A percentile compares a stretch with the other conserved stretches of the same genome.
Conservation (phyloP, 2,888 invertebrate species). For the Blera fallax region DNA sequence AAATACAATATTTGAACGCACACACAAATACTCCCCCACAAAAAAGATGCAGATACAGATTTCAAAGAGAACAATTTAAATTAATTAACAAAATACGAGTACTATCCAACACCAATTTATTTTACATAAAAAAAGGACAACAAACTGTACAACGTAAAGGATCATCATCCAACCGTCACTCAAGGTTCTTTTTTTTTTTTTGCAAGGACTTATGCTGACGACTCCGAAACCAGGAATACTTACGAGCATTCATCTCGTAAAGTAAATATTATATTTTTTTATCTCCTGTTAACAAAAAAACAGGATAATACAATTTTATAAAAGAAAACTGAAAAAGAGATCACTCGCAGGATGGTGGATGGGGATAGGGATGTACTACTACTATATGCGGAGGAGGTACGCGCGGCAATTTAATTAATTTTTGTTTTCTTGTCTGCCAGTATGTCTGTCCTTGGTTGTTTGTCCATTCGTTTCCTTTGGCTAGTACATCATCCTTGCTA, state of each 20-base stretch:
- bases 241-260: slow-evolving; percentile 18
- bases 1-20: not conserved
- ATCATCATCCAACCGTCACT: slow-evolving; percentile 26
- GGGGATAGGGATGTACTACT: too few species aligned
- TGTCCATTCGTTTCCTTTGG: slow-evolving; percentile 25
- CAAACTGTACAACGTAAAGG: slow-evolving; percentile 37
- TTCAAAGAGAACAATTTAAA: slow-evolving; percentile 41
- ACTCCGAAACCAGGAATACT: too few species aligned
- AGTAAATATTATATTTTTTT: slow-evolving; percentile 6
- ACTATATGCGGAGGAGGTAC: slow-evolving; percentile 3
- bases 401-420: slow-evolving; percentile 67
- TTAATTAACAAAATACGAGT: slow-evolving; percentile 54
- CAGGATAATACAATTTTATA: slow-evolving; percentile 21
- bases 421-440: slow-evolving; percentile 55
- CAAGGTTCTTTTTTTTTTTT: not conserved
- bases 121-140: not conserved
- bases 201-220: not conserved
- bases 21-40: slow-evolving; percentile 4
- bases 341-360: not conserved
- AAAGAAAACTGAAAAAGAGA: slow-evolving; percentile 22
- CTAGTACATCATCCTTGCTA: slow-evolving; percentile 25
- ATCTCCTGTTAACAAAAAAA: not conserved
- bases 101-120: slow-evolving; percentile 63
- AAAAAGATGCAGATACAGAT: slow-evolving; percentile 16
- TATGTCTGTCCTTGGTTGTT: slow-evolving; percentile 41